phyloP scores from a whole-genome alignment of 2,113 vertebrate species.

The Equus quagga region DNA sequence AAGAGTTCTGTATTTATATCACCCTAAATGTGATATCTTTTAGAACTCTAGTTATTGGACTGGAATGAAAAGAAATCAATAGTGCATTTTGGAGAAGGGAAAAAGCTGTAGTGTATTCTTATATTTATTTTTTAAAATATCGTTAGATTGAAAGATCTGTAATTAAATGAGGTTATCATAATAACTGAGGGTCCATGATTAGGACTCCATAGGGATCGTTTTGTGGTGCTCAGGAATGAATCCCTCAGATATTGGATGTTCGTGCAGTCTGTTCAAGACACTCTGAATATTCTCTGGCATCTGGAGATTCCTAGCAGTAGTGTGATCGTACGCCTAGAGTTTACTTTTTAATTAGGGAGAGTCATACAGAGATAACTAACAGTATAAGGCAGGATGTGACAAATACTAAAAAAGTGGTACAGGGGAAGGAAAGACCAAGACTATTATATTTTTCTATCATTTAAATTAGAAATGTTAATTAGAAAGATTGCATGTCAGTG shows the following conservation, averaged over 20 bases:
- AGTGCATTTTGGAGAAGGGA: not conserved
- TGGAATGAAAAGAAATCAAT: conserved; percentile 28
- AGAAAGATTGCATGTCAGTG: not conserved
- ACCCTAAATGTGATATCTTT: not conserved
- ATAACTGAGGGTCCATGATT: not conserved
- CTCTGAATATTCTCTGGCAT: not conserved
- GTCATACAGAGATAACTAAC: not conserved
- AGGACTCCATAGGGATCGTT: not conserved
- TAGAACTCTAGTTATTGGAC: not conserved
- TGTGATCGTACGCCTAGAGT: not conserved
- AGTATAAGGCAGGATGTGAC: not conserved
- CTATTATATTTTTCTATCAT: not conserved
- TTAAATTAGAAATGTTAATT: conserved; percentile 35
- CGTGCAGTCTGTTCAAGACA: not conserved
- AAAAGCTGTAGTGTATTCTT: not conserved
- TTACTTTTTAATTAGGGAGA: not conserved
- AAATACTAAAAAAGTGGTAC: not conserved
- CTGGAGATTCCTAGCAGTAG: not conserved
- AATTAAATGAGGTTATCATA: not conserved
- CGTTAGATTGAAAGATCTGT: conserved; percentile 14
- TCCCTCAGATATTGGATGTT: not conserved
- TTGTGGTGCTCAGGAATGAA: not conserved
- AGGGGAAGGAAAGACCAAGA: not conserved
- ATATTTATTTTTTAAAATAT: conserved; percentile 36
- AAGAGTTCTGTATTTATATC: not conserved